Conservation (phyloP, 2,113 vertebrate genomes). For the Sterrhoptilus dennistouni region DNA sequence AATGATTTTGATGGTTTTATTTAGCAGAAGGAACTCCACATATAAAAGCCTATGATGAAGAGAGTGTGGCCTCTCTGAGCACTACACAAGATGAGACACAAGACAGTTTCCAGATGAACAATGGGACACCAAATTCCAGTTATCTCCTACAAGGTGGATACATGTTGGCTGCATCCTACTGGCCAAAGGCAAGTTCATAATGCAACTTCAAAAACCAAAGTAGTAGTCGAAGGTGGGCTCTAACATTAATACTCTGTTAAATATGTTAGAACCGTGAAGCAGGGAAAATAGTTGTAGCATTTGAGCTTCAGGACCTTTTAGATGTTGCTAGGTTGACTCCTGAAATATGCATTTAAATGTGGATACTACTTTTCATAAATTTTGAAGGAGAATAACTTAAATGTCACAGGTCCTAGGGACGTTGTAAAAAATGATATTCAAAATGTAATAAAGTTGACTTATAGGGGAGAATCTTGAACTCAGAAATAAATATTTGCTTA, state of each 20-base stretch:
- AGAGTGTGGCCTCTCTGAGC: constrained; percentile 92
- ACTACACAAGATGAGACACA: constrained; percentile 91
- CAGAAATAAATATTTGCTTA: neutral
- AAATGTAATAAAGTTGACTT: neutral
- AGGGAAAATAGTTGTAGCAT: neutral
- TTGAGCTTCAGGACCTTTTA: neutral
- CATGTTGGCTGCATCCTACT: constrained; percentile 94
- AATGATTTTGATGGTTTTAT: constrained; percentile 27
- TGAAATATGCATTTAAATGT: neutral
- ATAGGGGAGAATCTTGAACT: neutral
- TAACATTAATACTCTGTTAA: neutral
- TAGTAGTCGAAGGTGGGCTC: neutral
- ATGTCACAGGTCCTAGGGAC: neutral
- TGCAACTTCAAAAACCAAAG: neutral
- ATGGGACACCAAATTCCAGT: constrained; percentile 83
- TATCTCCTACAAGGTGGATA: constrained; percentile 89
- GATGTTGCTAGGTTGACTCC: neutral
- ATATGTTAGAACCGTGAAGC: neutral
- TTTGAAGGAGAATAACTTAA: neutral
- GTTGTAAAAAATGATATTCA: neutral
- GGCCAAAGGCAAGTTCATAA: constrained; percentile 89
- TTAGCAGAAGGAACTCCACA: constrained; percentile 78
- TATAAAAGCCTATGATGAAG: constrained; percentile 93
- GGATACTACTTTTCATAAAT: neutral
- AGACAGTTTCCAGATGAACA: constrained; percentile 88